phyloP scores from a whole-genome alignment of 2,113 vertebrate genomes.

The Malurus cyaneus region DNA sequence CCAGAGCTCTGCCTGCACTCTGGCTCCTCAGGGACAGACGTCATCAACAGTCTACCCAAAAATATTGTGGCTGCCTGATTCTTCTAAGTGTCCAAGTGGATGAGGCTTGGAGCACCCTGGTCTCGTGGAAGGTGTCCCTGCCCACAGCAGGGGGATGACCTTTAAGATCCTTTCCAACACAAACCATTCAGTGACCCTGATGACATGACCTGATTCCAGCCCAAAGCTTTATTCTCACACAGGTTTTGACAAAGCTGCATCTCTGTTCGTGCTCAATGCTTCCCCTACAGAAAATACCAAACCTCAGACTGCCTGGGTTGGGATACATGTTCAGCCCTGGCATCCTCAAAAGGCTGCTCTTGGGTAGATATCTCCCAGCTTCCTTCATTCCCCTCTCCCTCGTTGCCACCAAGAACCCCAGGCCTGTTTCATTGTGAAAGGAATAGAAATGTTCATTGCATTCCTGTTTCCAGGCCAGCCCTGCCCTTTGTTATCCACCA shows the following conservation, averaged over 20 bases:
- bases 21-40: background rate
- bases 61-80: background rate
- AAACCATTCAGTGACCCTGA: background rate
- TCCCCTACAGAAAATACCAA: background rate
- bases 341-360: background rate
- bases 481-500: conserved; percentile 22
- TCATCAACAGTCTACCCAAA: background rate
- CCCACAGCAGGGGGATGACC: background rate
- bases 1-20: background rate
- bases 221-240: background rate
- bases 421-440: background rate
- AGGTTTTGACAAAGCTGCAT: background rate
- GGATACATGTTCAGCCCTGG: background rate
- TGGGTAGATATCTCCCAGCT: background rate
- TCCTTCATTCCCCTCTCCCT: background rate
- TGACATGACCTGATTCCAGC: background rate
- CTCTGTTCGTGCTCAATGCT: background rate
- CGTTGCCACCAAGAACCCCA: background rate
- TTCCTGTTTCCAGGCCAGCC: conserved; percentile 37
- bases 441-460: background rate
- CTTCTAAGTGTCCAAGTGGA: background rate
- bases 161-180: background rate
- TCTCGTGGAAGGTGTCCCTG: background rate
- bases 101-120: background rate
- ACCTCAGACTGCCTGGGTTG: background rate